A percentile compares a stretch with the other conserved stretches of the same genome.
phyloP scores from a whole-genome alignment of 2,797 vertebrate genomes.

The Rhinoraja longicauda region DNA sequence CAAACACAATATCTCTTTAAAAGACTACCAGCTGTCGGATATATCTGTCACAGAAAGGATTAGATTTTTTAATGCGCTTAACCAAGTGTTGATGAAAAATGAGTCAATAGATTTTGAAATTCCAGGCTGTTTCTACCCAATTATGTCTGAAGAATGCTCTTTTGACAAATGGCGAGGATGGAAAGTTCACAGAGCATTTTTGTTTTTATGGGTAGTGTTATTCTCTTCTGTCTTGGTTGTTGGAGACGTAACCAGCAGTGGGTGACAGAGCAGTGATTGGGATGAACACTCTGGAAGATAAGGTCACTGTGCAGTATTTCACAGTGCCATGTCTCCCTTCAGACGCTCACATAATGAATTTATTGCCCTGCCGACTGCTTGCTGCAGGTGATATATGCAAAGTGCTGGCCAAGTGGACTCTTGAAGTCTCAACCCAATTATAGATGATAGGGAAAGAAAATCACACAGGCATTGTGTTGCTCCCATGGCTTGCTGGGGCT shows the following conservation, averaged over 20 bases:
- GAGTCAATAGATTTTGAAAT: constrained; percentile 36
- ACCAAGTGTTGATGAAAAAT: constrained; percentile 37
- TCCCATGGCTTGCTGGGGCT: neutral
- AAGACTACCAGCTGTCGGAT: neutral
- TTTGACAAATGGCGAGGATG: constrained; percentile 19
- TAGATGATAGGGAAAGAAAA: neutral
- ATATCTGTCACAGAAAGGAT: neutral
- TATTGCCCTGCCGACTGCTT: constrained; percentile 27
- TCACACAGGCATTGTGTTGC: neutral
- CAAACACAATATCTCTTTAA: neutral
- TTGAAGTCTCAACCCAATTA: neutral
- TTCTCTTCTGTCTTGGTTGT: neutral
- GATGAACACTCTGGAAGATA: constrained; percentile 16
- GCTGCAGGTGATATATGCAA: constrained; percentile 31
- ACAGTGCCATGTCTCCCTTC: constrained; percentile 6
- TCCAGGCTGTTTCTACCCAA: constrained; percentile 29
- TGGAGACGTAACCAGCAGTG: constrained; percentile 10
- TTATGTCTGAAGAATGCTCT: constrained; percentile 27
- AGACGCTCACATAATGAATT: neutral
- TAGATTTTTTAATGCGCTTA: constrained; percentile 22
- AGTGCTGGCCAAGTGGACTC: constrained; percentile 15
- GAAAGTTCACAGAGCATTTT: constrained; percentile 33
- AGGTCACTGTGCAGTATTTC: constrained; percentile 37
- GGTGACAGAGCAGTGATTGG: constrained; percentile 36
- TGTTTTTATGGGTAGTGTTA: constrained; percentile 35